These are phyloP conservation scores for Zonitis immaculata DNA, from an alignment of 2,888 invertebrate species.

Conservation along the genomic window DNA sequence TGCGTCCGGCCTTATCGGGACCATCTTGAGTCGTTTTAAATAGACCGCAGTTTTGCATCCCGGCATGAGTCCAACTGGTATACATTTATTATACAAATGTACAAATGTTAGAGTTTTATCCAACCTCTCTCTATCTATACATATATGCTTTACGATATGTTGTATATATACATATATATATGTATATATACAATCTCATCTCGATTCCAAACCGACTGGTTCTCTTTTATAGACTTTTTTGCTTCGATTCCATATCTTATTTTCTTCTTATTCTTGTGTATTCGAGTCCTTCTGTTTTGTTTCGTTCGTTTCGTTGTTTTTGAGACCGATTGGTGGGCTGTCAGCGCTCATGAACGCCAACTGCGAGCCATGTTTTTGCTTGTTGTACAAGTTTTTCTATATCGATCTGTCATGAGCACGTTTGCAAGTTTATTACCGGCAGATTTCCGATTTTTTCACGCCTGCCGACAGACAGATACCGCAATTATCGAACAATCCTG, in stretches of 20 bases:
- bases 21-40: slow-evolving; percentile 41
- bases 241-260: too few species aligned
- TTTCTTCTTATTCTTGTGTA: slow-evolving; percentile 36
- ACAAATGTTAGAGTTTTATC: neutral
- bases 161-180: too few species aligned
- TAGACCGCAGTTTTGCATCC: slow-evolving; percentile 35
- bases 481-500: neutral
- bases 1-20: slow-evolving; percentile 38
- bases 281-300: slow-evolving; percentile 31
- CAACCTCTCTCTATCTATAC: neutral
- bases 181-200: neutral
- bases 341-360: slow-evolving; percentile 31
- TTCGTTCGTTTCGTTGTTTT: slow-evolving; percentile 32
- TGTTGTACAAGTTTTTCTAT: slow-evolving; percentile 42
- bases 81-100: slow-evolving; percentile 35
- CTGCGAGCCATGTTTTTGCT: slow-evolving; percentile 37
- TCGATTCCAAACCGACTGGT: neutral
- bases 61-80: slow-evolving; percentile 36
- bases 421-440: slow-evolving; percentile 39
- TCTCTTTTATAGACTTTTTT: neutral
- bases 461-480: slow-evolving; percentile 1
- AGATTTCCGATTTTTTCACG: slow-evolving; percentile 18
- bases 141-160: too few species aligned
- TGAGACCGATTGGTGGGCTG: slow-evolving; percentile 20
- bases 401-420: slow-evolving; percentile 39